phyloP scores from a whole-genome alignment of 2,113 vertebrate genomes.

The Aphelocoma coerulescens region DNA sequence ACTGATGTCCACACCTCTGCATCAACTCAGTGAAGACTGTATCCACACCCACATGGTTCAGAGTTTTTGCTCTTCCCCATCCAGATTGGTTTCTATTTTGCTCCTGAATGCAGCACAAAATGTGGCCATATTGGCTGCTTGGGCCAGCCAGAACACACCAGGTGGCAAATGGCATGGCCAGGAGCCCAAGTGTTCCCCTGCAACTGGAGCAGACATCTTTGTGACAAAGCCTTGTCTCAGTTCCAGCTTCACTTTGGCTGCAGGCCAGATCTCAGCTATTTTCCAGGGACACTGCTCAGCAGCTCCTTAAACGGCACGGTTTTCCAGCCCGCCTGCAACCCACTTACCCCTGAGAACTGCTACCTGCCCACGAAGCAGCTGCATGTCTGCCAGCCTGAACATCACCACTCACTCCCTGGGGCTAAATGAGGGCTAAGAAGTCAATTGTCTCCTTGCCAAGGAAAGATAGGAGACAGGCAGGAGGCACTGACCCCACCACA shows the following conservation, averaged over 20 bases:
- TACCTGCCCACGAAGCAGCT: not conserved
- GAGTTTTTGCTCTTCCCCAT: not conserved
- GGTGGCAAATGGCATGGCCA: not conserved
- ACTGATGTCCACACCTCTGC: not conserved
- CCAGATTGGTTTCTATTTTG: not conserved
- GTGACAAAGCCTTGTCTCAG: not conserved
- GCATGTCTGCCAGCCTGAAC: not conserved
- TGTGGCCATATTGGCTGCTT: accelerated
- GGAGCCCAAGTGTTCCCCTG: not conserved
- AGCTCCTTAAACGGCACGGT: not conserved
- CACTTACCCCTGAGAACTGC: not conserved
- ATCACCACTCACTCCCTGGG: accelerated
- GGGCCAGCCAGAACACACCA: not conserved
- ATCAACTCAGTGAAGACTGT: not conserved
- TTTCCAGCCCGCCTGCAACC: not conserved
- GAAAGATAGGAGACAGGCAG: not conserved
- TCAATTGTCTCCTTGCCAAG: not conserved
- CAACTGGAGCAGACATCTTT: not conserved
- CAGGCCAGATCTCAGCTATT: not conserved
- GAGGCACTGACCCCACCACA: not conserved
- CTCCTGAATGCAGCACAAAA: not conserved
- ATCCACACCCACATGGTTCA: not conserved
- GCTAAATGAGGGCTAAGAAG: not conserved
- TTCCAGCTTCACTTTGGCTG: not conserved
- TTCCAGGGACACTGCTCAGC: not conserved